Evolutionary conservation across 2,888 invertebrate species (phyloP).

Genomic region (Anoncus sp.): DNA sequence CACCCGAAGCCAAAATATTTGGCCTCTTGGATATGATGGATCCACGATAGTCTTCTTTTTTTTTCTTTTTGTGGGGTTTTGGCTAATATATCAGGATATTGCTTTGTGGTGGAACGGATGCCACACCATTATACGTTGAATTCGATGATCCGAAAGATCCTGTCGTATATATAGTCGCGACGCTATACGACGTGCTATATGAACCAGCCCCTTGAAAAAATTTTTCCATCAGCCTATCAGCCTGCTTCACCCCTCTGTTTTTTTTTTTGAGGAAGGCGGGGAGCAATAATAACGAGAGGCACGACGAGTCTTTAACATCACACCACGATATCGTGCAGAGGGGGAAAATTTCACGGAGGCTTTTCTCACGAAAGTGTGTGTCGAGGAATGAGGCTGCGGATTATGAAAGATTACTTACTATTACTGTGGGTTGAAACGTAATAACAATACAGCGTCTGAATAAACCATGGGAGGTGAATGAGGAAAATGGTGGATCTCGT

Average conservation of each 20-base stretch:
- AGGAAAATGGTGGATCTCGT: constrained; percentile 39
- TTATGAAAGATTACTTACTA: constrained; percentile 51
- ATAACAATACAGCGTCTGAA: constrained; percentile 20
- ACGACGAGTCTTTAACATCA: constrained; percentile 25
- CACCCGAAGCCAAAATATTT: constrained; percentile 50
- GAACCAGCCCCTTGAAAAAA: constrained; percentile 40
- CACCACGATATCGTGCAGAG: not conserved
- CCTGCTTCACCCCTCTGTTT: constrained; percentile 24
- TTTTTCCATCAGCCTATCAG: constrained; percentile 25
- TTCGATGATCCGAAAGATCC: constrained; percentile 42
- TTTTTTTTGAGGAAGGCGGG: constrained; percentile 34
- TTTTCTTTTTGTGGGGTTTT: no score
- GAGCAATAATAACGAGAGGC: constrained; percentile 47
- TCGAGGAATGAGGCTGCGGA: constrained; percentile 48
- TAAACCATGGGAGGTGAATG: constrained; percentile 30
- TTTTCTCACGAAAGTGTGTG: constrained; percentile 53
- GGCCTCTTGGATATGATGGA: constrained; percentile 44
- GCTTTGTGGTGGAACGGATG: constrained; percentile 14
- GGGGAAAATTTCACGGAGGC: constrained; percentile 38
- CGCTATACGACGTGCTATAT: constrained; percentile 2
- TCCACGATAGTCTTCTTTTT: constrained; percentile 40
- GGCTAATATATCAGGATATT: constrained; percentile 23
- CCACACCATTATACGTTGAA: constrained; percentile 31
- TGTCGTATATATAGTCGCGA: constrained; percentile 36
- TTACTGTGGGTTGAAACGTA: constrained; percentile 21